Evolutionary conservation across 2,888 invertebrate species (phyloP).

Genomic region (Coremacera marginata): DNA sequence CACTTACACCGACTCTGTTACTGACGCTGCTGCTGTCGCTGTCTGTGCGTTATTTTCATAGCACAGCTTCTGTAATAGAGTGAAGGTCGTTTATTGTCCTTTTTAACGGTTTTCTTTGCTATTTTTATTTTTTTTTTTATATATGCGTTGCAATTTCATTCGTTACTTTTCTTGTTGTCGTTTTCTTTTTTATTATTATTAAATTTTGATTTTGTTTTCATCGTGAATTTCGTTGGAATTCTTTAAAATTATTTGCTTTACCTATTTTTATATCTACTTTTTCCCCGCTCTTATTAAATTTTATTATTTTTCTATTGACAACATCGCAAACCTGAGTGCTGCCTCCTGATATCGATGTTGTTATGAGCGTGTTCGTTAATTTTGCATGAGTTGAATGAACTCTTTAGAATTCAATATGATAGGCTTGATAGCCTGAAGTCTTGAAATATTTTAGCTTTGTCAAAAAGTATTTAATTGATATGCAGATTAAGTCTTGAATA

Average conservation of each 20-base stretch:
- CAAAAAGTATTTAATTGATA: too few species aligned
- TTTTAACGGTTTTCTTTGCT: slow-evolving; percentile 43
- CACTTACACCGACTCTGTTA: slow-evolving; percentile 28
- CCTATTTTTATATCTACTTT: neutral
- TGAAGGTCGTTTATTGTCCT: slow-evolving; percentile 44
- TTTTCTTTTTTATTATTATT: slow-evolving; percentile 38
- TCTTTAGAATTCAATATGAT: too few species aligned
- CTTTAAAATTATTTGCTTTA: neutral
- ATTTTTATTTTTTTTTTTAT: too few species aligned
- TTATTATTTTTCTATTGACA: too few species aligned
- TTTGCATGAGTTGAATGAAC: too few species aligned
- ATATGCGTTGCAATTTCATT: slow-evolving; percentile 28
- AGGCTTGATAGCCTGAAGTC: too few species aligned
- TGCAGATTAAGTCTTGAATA: too few species aligned
- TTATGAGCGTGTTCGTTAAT: too few species aligned
- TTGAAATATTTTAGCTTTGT: too few species aligned
- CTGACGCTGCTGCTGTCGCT: slow-evolving; percentile 21
- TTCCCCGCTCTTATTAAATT: too few species aligned
- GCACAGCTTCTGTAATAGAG: slow-evolving; percentile 26
- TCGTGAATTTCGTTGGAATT: slow-evolving; percentile 16
- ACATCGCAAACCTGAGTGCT: too few species aligned
- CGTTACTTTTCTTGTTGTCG: slow-evolving; percentile 21
- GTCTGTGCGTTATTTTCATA: slow-evolving; percentile 36
- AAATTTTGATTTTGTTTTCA: slow-evolving; percentile 27
- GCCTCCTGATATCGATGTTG: too few species aligned